Base-by-base conservation (phyloP, 1,140 invertebrate species). In the Glomeris maerens region DNA sequence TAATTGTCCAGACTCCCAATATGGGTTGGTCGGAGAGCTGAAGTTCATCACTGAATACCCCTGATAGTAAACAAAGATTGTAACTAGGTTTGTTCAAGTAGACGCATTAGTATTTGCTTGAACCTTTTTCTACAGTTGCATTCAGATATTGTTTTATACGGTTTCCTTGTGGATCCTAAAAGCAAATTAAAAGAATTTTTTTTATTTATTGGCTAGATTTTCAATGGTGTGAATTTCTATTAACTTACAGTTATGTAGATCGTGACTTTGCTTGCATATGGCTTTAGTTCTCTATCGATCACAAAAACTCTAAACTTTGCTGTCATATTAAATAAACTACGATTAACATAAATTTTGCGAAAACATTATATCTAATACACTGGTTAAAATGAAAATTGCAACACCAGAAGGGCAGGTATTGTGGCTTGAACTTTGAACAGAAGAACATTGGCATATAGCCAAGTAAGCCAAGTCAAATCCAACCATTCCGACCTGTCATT, bases 1-100 rank as follows among this genome's bases (percentile, higher is more conserved):
- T 75, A 47, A 96, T 84, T 38, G 76, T 81, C 91, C 92, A 97
- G 57, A 80, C 77, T n/a, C 91, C 92, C 4, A 94, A 70, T 14
- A 89, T 81, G 0, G 90, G 88, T 50, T 82, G 79, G 20, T 81
- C 72, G 3, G 86, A 85, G 1, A 97, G 64, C 55, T 81, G 75
- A 1, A 95, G 64, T 58, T 94, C 83, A 1, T 74, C 77, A 1
- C 77, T 75, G 58, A 84, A 86, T 1, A 91, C 77, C 3, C 88
- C 62, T 47, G 39, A 22, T n/a, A 36, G 47, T 10, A 53, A 28
- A 49, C 28, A 50, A 54, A 13, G 10, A 13, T 36, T 10, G 31
- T 36, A 36, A 36, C 10, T 13, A 10, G 31, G 17, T 17, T 13
- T 17, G 10, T 10, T 17, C 10, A 10, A 36, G 31, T 13, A 36